These are phyloP conservation scores for Tokudaia muenninki DNA, from an alignment of 2,797 vertebrate species.

Conservation along the genomic window DNA sequence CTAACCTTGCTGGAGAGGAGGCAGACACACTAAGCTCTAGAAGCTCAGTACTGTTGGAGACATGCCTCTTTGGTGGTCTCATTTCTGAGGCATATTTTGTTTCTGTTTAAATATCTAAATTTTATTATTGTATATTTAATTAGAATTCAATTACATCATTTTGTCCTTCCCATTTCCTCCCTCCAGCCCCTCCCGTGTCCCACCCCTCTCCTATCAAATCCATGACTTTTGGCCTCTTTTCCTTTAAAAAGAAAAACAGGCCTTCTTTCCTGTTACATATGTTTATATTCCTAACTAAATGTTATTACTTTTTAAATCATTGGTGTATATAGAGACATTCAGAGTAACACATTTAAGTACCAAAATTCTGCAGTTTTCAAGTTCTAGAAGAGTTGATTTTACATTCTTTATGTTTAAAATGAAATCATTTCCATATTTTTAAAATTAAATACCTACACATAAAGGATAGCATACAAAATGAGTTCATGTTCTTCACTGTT, in stretches of 20 bases:
- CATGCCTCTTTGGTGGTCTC: background rate
- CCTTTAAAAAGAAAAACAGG: background rate
- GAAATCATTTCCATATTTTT: background rate
- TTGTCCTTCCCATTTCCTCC: background rate
- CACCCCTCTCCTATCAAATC: background rate
- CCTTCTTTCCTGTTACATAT: too few relatives aligned
- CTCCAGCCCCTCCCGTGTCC: background rate
- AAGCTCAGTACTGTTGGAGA: background rate
- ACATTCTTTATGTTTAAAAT: constrained; percentile 54
- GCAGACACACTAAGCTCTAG: background rate
- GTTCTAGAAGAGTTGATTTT: background rate
- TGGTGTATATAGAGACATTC: constrained; percentile 43
- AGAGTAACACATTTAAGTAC: constrained; percentile 26
- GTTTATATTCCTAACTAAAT: background rate
- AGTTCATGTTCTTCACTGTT: constrained; percentile 41
- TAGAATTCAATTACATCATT: background rate
- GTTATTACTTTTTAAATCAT: background rate
- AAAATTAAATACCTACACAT: constrained; percentile 4
- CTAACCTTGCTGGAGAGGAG: constrained; percentile 10
- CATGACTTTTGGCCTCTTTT: background rate
- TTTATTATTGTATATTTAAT: background rate
- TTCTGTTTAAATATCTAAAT: constrained; percentile 54
- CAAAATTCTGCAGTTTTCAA: constrained; percentile 42
- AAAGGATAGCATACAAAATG: constrained; percentile 38
- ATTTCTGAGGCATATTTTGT: constrained; percentile 41